These are phyloP conservation scores for Thymelicus acteon DNA, from an alignment of 2,888 invertebrate species.

Conservation along the genomic window DNA sequence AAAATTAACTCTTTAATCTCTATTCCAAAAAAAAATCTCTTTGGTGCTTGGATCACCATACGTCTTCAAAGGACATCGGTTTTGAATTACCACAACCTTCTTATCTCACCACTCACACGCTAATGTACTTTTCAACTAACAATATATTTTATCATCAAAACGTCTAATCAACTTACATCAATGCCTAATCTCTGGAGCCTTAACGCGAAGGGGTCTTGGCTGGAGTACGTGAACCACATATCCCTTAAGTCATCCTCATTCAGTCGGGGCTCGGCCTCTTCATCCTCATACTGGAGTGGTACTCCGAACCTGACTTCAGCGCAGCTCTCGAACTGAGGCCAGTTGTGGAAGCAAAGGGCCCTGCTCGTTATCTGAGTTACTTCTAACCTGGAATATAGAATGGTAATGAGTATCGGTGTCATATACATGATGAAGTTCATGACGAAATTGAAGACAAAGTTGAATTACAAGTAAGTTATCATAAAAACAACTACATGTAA, in stretches of 20 bases:
- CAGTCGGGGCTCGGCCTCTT: constrained; percentile 53
- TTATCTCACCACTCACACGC: no score
- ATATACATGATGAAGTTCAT: no score
- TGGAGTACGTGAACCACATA: constrained; percentile 68
- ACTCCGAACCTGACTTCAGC: constrained; percentile 67
- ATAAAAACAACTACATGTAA: no score
- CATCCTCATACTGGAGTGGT: constrained; percentile 62
- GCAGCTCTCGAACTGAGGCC: constrained; percentile 71
- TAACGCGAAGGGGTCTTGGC: constrained; percentile 58
- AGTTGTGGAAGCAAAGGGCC: constrained; percentile 67
- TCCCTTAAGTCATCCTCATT: constrained; percentile 56
- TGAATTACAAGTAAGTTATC: background rate
- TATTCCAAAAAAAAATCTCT: no score
- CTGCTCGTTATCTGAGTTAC: constrained; percentile 63
- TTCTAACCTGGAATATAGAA: constrained; percentile 55
- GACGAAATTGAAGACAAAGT: background rate
- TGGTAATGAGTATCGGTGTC: no score
- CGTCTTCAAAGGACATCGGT: no score
- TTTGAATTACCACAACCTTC: no score
- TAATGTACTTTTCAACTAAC: no score
- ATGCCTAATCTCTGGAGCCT: constrained; percentile 61
- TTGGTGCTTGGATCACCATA: no score
- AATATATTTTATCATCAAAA: no score
- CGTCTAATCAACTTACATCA: constrained; percentile 52
- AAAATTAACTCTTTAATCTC: no score